Evolutionary conservation across 2,797 vertebrate genomes (phyloP).

Genomic region (Cyprinodon diabolis): DNA sequence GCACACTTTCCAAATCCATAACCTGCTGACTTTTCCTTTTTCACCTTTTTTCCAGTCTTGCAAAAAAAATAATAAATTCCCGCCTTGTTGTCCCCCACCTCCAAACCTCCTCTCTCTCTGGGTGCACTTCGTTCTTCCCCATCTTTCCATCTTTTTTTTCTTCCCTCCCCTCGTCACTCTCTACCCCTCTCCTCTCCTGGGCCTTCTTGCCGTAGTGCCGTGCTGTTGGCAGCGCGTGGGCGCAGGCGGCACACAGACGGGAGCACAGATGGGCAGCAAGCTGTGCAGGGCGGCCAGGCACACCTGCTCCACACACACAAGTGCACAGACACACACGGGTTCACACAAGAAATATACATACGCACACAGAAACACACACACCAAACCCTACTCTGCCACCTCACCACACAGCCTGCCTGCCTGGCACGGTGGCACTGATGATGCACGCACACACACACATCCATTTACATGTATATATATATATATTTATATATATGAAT

Average conservation of each 20-base stretch:
- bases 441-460: slow-evolving; percentile 60
- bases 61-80: slow-evolving; percentile 14
- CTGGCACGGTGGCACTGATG: slow-evolving; percentile 60
- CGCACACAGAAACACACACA: slow-evolving; percentile 20
- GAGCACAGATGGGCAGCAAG: slow-evolving; percentile 84
- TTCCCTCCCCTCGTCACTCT: slow-evolving; percentile 67
- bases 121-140: slow-evolving; percentile 13
- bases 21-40: slow-evolving; percentile 29
- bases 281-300: slow-evolving; percentile 78
- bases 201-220: slow-evolving; percentile 74
- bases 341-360: slow-evolving; percentile 31
- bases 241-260: slow-evolving; percentile 84
- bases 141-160: slow-evolving; percentile 45
- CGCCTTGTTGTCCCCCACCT: slow-evolving; percentile 48
- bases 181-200: slow-evolving; percentile 77
- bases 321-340: slow-evolving; percentile 42
- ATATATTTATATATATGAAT: slow-evolving; percentile 17
- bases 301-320: slow-evolving; percentile 78
- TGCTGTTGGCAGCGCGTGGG: slow-evolving; percentile 81
- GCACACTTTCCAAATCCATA: slow-evolving; percentile 41
- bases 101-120: slow-evolving; percentile 5
- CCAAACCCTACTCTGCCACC: slow-evolving; percentile 67
- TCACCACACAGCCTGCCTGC: slow-evolving; percentile 64
- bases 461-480: slow-evolving; percentile 18
- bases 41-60: slow-evolving; percentile 35